Evolutionary conservation across 2,888 invertebrate species (phyloP).

Genomic region (Acrocera orbiculus): DNA sequence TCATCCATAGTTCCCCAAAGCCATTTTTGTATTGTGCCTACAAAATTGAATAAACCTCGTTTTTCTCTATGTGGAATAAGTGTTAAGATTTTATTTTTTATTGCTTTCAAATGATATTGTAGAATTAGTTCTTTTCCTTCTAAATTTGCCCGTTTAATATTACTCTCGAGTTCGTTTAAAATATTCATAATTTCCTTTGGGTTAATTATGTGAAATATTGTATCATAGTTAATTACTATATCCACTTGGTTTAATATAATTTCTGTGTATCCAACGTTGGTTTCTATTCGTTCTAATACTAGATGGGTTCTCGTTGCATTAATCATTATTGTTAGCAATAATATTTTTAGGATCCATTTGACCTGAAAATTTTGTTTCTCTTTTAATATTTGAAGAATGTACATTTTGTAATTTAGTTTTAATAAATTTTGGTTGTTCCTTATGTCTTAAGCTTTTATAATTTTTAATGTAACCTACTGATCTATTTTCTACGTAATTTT

Average conservation of each 20-base stretch:
- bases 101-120: too few species aligned
- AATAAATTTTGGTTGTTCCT: slow-evolving; percentile 1
- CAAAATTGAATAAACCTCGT: too few species aligned
- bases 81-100: too few species aligned
- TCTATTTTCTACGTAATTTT: slow-evolving; percentile 1
- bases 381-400: not conserved
- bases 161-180: too few species aligned
- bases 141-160: too few species aligned
- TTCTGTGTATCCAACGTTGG: not conserved
- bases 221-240: not conserved
- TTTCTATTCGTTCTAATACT: not conserved
- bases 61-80: too few species aligned
- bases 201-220: slow-evolving; percentile 1
- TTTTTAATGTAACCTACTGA: slow-evolving; percentile 2
- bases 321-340: not conserved
- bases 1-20: too few species aligned
- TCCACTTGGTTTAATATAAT: not conserved
- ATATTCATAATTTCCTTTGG: too few species aligned
- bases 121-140: too few species aligned
- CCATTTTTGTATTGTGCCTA: too few species aligned
- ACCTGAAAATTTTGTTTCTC: not conserved
- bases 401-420: slow-evolving; percentile 1
- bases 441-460: slow-evolving; percentile 1
- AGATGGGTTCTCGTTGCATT: slow-evolving; percentile 1
- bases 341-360: not conserved